Conservation (phyloP, 2,888 invertebrate genomes). For the Napeogenes inachia region DNA sequence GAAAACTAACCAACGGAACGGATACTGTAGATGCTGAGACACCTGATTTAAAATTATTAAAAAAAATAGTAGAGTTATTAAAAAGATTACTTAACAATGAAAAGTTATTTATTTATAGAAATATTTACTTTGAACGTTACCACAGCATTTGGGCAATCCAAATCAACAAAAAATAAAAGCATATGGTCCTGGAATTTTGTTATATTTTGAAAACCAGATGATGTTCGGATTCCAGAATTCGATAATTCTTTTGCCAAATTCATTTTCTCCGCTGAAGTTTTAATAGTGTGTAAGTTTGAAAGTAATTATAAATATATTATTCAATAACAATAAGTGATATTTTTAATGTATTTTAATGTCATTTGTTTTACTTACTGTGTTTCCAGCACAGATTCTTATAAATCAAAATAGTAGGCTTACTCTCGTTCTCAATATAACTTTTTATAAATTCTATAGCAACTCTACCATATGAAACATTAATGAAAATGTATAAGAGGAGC, state of each 20-base stretch:
- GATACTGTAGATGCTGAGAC: slow-evolving; percentile 42
- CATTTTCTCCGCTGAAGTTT: slow-evolving; percentile 35
- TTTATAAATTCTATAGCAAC: slow-evolving; percentile 41
- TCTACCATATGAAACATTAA: slow-evolving; percentile 11
- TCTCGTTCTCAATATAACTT: slow-evolving; percentile 47
- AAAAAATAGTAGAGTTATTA: too few species aligned
- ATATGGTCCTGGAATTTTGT: slow-evolving; percentile 41
- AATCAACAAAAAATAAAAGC: slow-evolving; percentile 47
- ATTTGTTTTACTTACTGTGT: slow-evolving; percentile 40
- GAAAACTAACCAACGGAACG: slow-evolving; percentile 56
- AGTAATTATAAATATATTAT: too few species aligned
- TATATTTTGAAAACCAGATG: slow-evolving; percentile 29
- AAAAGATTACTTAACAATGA: background rate
- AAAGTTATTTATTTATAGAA: background rate
- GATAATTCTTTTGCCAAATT: slow-evolving; percentile 40
- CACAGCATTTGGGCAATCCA: slow-evolving; percentile 44
- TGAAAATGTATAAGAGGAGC: background rate
- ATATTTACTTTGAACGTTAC: slow-evolving; percentile 44
- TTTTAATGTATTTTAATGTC: too few species aligned
- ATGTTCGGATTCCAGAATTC: slow-evolving; percentile 38
- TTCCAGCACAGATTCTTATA: slow-evolving; percentile 47
- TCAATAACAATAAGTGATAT: too few species aligned
- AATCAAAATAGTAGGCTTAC: slow-evolving; percentile 46
- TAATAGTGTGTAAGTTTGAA: too few species aligned
- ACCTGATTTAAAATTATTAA: slow-evolving; percentile 34